Percentiles rank a stretch among this genome's conserved stretches.
These are phyloP conservation scores for Eupithecia tripunctaria DNA, from an alignment of 2,888 invertebrate species.

Conservation along the genomic window DNA sequence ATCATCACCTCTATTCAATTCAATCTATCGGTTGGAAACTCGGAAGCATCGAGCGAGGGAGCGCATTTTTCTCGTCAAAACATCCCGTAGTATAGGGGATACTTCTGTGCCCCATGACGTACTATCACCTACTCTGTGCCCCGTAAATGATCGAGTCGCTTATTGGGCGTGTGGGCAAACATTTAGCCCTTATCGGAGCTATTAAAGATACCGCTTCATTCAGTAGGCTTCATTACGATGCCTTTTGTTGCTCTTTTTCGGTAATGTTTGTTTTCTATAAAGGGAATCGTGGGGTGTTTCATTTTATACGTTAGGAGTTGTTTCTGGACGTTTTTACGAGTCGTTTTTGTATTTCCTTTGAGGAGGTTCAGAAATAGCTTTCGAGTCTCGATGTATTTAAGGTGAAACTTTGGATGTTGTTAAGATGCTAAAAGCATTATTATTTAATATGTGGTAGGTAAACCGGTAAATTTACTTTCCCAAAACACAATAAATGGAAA, in stretches of 20 bases:
- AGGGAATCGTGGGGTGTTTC: constrained; percentile 11
- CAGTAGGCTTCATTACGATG: constrained; percentile 48
- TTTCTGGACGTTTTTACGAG: not conserved
- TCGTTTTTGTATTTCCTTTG: not conserved
- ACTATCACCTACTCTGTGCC: not conserved
- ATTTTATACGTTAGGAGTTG: not conserved
- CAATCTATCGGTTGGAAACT: constrained; percentile 24
- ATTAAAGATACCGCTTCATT: constrained; percentile 85
- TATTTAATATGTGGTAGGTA: not conserved
- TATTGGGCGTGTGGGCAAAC: constrained; percentile 84
- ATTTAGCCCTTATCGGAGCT: constrained; percentile 82
- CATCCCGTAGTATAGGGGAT: constrained; percentile 50
- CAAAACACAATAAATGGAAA: not conserved
- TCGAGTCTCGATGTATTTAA: not conserved
- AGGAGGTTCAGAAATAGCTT: not conserved
- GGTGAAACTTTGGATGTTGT: not conserved
- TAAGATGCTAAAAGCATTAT: not conserved
- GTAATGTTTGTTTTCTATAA: constrained; percentile 36
- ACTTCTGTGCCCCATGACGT: not conserved
- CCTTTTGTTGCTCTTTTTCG: constrained; percentile 35
- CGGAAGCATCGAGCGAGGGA: constrained; percentile 30
- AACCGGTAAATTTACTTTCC: not conserved
- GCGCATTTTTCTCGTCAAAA: constrained; percentile 65
- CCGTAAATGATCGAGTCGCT: constrained; percentile 79
- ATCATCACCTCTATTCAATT: constrained; percentile 23